Conservation (phyloP, 2,113 vertebrate species). For the Microcebus tavaratra region DNA sequence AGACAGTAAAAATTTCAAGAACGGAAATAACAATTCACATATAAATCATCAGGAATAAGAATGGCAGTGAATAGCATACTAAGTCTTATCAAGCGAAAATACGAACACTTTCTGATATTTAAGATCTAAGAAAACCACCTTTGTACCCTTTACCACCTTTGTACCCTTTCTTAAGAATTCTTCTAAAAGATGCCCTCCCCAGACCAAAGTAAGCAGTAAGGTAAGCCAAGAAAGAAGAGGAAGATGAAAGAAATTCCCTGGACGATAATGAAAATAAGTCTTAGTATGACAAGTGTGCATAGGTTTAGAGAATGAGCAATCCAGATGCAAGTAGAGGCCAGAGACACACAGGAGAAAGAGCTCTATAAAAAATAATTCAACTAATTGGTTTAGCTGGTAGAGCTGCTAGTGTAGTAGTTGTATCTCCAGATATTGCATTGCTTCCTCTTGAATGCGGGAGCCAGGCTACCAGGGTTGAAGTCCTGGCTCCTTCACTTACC, state of each 20-base stretch:
- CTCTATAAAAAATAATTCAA: not conserved
- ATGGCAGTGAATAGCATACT: not conserved
- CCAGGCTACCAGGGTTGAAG: not conserved
- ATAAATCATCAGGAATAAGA: not conserved
- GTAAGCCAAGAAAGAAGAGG: not conserved
- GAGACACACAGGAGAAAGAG: not conserved
- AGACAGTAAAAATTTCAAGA: not conserved
- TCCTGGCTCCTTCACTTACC: not conserved
- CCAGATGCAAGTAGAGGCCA: not conserved
- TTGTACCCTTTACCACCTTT: not conserved
- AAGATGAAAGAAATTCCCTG: not conserved
- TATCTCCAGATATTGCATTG: not conserved
- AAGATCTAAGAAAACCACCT: not conserved
- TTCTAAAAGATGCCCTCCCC: not conserved
- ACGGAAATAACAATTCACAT: not conserved
- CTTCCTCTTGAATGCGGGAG: not conserved
- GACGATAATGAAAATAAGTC: not conserved
- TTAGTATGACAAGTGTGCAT: accelerated
- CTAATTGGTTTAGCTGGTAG: too few relatives aligned
- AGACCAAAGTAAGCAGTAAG: not conserved
- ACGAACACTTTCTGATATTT: not conserved
- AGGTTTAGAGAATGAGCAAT: not conserved
- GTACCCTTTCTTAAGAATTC: not conserved
- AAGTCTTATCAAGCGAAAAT: not conserved
- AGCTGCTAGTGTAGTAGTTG: not conserved